phyloP scores from a whole-genome alignment of 2,113 vertebrate genomes.

The Hirundichthys speculiger region DNA sequence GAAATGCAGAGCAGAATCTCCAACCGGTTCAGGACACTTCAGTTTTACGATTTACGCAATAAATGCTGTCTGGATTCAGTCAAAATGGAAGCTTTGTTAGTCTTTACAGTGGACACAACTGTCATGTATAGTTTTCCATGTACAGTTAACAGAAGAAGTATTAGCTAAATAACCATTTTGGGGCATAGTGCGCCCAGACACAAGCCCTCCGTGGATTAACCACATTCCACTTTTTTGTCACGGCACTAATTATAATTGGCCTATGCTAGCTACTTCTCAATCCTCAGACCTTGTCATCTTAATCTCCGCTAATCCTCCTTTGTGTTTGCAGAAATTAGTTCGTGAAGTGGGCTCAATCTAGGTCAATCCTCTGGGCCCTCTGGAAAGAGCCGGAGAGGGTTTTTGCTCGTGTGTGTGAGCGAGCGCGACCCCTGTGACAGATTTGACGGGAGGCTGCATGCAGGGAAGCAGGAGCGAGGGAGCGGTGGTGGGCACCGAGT shows the following conservation, averaged over 20 bases:
- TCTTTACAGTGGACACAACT: background rate
- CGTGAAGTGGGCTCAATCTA: constrained; percentile 72
- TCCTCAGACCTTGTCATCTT: constrained; percentile 76
- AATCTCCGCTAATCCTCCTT: constrained; percentile 77
- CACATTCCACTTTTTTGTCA: constrained; percentile 55
- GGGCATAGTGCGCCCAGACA: constrained; percentile 43
- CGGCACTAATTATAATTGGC: constrained; percentile 77
- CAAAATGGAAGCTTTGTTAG: constrained; percentile 7
- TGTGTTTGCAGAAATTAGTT: constrained; percentile 75
- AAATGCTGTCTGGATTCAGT: too few species aligned
- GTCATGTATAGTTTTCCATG: background rate
- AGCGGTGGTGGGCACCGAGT: constrained; percentile 56
- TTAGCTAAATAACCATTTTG: constrained; percentile 35
- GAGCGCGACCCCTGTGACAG: constrained; percentile 43
- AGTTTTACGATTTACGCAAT: background rate
- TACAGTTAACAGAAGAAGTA: constrained; percentile 26
- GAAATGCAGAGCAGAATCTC: background rate
- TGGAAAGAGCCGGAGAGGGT: constrained; percentile 42
- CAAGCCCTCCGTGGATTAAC: constrained; percentile 54
- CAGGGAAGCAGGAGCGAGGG: constrained; percentile 35
- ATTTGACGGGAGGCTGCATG: constrained; percentile 49
- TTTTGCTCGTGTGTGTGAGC: constrained; percentile 11
- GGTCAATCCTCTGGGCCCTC: constrained; percentile 69
- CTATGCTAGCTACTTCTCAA: constrained; percentile 63
- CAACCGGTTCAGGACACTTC: background rate